Evolutionary conservation across 2,113 vertebrate genomes (phyloP).

Genomic region (Leiothrix lutea): DNA sequence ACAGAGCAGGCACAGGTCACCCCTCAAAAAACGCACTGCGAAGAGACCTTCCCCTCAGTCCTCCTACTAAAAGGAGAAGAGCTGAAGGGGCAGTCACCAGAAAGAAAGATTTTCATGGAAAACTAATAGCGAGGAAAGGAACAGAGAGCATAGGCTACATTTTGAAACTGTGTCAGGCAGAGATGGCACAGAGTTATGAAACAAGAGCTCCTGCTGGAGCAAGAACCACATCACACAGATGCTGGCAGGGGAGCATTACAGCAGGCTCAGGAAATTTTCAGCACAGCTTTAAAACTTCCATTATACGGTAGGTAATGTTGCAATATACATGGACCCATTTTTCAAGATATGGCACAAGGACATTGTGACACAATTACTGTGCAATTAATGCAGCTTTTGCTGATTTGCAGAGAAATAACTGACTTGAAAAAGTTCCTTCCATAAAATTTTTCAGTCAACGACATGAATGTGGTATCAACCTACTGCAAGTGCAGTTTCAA

Average conservation of each 20-base stretch:
- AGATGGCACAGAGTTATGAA: neutral
- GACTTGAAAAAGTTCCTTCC: neutral
- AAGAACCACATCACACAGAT: neutral
- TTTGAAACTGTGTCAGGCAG: neutral
- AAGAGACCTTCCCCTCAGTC: neutral
- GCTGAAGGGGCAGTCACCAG: neutral
- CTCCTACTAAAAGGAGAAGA: neutral
- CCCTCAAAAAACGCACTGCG: neutral
- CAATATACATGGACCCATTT: neutral
- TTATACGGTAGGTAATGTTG: neutral
- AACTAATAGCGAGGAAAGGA: neutral
- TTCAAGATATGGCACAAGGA: neutral
- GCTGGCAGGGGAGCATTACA: neutral
- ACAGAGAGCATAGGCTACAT: neutral
- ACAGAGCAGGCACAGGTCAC: neutral
- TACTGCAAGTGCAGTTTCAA: neutral
- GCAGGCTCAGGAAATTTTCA: neutral
- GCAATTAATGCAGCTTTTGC: neutral
- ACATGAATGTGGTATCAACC: neutral
- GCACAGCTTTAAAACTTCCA: neutral
- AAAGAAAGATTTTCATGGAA: neutral
- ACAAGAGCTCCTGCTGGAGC: neutral
- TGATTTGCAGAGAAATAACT: conserved; percentile 5
- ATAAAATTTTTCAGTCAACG: neutral
- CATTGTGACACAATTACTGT: neutral